phyloP scores from a whole-genome alignment of 1,140 invertebrate species.

The Melipona quadrifasciata region DNA sequence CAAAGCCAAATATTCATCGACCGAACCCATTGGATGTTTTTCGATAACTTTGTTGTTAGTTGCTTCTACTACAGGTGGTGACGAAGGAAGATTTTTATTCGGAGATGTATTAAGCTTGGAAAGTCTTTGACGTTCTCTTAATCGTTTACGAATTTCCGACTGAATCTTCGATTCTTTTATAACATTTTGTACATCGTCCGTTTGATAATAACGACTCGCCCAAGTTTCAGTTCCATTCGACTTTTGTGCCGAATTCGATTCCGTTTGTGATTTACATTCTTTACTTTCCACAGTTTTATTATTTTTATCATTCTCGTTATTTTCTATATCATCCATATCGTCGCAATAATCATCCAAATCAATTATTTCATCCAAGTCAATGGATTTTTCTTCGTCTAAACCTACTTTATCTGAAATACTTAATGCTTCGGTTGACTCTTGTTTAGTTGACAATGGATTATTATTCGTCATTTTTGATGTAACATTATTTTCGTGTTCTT shows the following conservation, averaged over 20 bases:
- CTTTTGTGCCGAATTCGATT: slow-evolving; percentile 25
- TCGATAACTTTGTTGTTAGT: slow-evolving; percentile 37
- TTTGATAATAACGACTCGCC: slow-evolving; percentile 79
- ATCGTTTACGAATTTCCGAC: slow-evolving; percentile 80
- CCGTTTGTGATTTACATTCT: slow-evolving; percentile 7
- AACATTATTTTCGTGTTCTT: slow-evolving; percentile 1
- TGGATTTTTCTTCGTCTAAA: slow-evolving; percentile 53
- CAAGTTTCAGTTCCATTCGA: slow-evolving; percentile 74
- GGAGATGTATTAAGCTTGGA: slow-evolving; percentile 75
- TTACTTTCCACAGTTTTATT: slow-evolving; percentile 11
- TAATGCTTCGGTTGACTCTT: slow-evolving; percentile 7
- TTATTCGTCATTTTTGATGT: not conserved
- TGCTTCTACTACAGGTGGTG: slow-evolving; percentile 5
- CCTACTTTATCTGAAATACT: slow-evolving; percentile 16
- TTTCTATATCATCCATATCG: slow-evolving; percentile 77
- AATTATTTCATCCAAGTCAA: slow-evolving; percentile 77
- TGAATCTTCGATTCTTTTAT: slow-evolving; percentile 81
- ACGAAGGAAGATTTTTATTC: slow-evolving; percentile 56
- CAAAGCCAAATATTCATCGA: slow-evolving; percentile 79
- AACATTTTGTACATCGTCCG: slow-evolving; percentile 79
- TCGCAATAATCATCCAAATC: slow-evolving; percentile 80
- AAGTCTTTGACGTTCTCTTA: slow-evolving; percentile 77
- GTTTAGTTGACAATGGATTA: not conserved
- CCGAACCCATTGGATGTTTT: slow-evolving; percentile 75
- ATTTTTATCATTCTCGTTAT: slow-evolving; percentile 57